Conservation (phyloP, 2,797 vertebrate species). For the Leptoclinus maculatus region DNA sequence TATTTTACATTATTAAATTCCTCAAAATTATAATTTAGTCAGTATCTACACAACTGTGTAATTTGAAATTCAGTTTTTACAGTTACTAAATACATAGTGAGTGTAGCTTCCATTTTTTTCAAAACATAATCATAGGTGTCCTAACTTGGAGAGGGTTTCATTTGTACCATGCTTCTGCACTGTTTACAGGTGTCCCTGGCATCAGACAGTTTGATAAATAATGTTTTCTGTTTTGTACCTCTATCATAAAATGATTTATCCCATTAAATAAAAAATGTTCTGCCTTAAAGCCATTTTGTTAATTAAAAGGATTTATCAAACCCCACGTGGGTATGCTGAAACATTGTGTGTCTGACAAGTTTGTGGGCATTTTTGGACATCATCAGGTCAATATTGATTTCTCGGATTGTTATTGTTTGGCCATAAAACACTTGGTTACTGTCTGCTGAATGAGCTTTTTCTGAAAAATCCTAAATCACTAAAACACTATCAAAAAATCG, state of each 20-base stretch:
- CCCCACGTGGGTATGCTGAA: background rate
- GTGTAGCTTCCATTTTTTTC: background rate
- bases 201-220: constrained; percentile 8
- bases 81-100: background rate
- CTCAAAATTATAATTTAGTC: background rate
- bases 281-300: constrained; percentile 1
- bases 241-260: background rate
- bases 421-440: constrained; percentile 5
- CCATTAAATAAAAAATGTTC: background rate
- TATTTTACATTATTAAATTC: background rate
- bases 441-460: background rate
- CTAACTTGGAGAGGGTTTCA: background rate
- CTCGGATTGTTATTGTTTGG: constrained; percentile 3
- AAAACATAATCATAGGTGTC: background rate
- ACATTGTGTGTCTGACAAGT: constrained; percentile 12
- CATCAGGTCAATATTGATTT: constrained; percentile 25
- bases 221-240: background rate
- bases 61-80: background rate
- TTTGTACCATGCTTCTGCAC: background rate
- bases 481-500: background rate
- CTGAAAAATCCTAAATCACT: too few relatives aligned
- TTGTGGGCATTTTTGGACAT: constrained; percentile 9
- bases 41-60: background rate
- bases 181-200: background rate
- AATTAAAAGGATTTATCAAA: constrained; percentile 2